phyloP scores from a whole-genome alignment of 23 tunicate genomes.

The Ciona savignyi region DNA sequence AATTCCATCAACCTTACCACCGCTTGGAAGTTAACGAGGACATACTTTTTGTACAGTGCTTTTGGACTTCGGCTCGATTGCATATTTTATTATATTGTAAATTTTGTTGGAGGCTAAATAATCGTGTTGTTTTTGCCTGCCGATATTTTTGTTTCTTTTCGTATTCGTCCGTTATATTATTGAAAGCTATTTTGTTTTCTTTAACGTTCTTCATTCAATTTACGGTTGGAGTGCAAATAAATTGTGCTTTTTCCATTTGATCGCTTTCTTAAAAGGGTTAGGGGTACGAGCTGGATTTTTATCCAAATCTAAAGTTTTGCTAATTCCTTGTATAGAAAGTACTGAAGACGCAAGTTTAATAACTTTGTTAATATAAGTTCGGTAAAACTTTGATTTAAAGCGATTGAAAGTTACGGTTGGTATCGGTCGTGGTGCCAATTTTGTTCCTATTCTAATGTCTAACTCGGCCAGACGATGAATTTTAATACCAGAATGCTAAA shows the following conservation, averaged over 20 bases:
- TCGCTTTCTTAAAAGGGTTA: too few relatives aligned
- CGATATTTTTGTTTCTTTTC: not conserved
- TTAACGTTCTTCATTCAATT: not conserved
- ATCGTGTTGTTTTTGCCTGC: not conserved
- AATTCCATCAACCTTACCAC: not conserved
- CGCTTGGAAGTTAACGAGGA: not conserved
- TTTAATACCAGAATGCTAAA: too few relatives aligned
- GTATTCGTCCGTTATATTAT: not conserved
- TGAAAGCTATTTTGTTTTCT: not conserved
- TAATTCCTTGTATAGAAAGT: too few relatives aligned
- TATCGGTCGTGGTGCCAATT: too few relatives aligned
- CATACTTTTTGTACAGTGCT: not conserved
- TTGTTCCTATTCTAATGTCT: too few relatives aligned
- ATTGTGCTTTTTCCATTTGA: conserved; percentile 1
- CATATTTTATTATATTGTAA: not conserved
- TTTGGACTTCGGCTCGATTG: not conserved
- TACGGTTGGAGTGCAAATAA: not conserved
- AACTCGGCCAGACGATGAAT: too few relatives aligned
- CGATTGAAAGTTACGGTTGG: too few relatives aligned
- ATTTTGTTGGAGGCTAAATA: not conserved
- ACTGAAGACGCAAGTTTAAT: too few relatives aligned
- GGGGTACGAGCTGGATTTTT: too few relatives aligned
- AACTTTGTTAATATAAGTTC: too few relatives aligned
- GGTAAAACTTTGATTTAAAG: too few relatives aligned
- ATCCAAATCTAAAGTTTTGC: too few relatives aligned